phyloP scores from a whole-genome alignment of 2,113 vertebrate species.

The Mus pahari region DNA sequence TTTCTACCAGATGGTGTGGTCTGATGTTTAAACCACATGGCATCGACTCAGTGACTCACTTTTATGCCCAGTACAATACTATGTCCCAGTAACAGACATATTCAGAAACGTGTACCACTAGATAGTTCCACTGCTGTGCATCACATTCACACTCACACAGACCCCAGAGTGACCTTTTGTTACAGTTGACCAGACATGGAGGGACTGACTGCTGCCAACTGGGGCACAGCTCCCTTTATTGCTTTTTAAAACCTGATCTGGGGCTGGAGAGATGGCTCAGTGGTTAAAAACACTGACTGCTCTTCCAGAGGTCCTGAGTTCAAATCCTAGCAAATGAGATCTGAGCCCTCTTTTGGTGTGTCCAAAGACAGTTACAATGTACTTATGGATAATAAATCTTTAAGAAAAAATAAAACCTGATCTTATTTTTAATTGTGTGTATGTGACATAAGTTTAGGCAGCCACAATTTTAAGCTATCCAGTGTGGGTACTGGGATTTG shows the following conservation, averaged over 20 bases:
- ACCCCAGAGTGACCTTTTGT: background rate
- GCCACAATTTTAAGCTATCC: background rate
- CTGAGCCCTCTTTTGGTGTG: too few relatives aligned
- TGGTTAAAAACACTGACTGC: too few relatives aligned
- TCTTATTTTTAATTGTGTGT: background rate
- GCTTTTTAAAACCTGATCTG: background rate
- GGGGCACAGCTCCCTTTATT: too few relatives aligned
- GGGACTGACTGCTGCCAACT: background rate
- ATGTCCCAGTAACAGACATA: background rate
- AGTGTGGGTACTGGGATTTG: background rate
- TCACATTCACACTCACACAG: background rate
- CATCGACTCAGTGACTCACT: background rate
- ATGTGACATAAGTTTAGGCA: background rate
- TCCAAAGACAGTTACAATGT: too few relatives aligned
- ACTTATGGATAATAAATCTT: too few relatives aligned
- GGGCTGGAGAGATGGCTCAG: too few relatives aligned
- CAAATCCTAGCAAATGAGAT: too few relatives aligned
- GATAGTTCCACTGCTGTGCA: background rate
- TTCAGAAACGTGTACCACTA: background rate
- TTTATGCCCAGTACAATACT: background rate
- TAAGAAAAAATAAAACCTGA: too few relatives aligned
- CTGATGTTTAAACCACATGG: background rate
- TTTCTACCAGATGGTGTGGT: background rate
- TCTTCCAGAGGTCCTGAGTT: too few relatives aligned
- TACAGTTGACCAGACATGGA: background rate